Evolutionary conservation across 2,888 invertebrate species (phyloP).

Genomic region (Tribolium freemani): DNA sequence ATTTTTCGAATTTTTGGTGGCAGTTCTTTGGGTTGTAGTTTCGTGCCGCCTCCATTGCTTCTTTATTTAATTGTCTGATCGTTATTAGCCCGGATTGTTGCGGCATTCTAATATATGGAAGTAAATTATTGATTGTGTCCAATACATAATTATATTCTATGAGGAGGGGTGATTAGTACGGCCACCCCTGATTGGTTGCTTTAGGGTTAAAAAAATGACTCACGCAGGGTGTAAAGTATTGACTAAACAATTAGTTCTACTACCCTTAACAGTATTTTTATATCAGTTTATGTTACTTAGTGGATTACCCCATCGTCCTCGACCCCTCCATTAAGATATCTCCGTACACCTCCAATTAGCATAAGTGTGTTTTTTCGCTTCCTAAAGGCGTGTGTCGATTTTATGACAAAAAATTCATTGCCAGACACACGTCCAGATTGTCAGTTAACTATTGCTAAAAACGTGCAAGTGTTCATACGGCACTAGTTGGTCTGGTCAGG

Average conservation of each 20-base stretch:
- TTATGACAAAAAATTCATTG: conserved; percentile 27
- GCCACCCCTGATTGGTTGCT: conserved; percentile 68
- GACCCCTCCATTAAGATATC: conserved; percentile 38
- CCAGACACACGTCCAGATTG: conserved; percentile 36
- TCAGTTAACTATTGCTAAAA: conserved; percentile 17
- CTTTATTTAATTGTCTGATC: conserved; percentile 39
- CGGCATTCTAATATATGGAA: conserved; percentile 55
- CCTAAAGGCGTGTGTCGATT: conserved; percentile 26
- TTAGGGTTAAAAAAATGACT: conserved; percentile 70
- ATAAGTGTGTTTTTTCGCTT: conserved; percentile 35
- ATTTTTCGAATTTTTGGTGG: background rate
- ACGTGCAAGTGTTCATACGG: background rate
- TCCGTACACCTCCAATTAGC: conserved; percentile 27
- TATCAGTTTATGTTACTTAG: conserved; percentile 57
- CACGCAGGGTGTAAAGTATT: conserved; percentile 71
- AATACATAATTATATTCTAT: conserved; percentile 69
- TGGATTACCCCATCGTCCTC: conserved; percentile 1
- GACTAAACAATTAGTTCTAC: conserved; percentile 70
- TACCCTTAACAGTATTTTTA: conserved; percentile 67
- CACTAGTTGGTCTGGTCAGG: conserved; percentile 4
- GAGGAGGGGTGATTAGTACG: conserved; percentile 68
- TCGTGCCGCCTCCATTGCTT: conserved; percentile 8
- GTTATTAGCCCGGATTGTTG: conserved; percentile 39
- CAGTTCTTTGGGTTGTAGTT: background rate
- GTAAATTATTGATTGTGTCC: conserved; percentile 69